Evolutionary conservation across 2,888 invertebrate species (phyloP).

Genomic region (Cyaniris semiargus): DNA sequence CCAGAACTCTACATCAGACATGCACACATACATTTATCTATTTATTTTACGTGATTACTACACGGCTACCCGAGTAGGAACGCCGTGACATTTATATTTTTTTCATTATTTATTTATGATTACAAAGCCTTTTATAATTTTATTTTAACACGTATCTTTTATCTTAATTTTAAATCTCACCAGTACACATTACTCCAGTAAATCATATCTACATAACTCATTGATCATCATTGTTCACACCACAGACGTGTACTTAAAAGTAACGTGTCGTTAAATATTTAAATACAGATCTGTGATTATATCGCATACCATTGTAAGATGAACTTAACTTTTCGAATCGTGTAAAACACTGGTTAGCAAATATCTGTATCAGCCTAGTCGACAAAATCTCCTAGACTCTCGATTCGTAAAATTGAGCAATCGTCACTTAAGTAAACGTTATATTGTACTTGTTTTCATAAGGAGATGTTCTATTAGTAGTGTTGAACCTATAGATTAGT

Average conservation of each 20-base stretch:
- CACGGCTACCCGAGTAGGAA: slow-evolving; percentile 19
- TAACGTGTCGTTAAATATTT: neutral
- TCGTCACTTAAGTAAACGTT: slow-evolving; percentile 67
- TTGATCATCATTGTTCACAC: neutral
- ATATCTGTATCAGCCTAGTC: slow-evolving; percentile 25
- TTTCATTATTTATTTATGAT: slow-evolving; percentile 29
- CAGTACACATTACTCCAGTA: slow-evolving; percentile 13
- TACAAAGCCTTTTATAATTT: slow-evolving; percentile 32
- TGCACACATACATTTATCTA: slow-evolving; percentile 60
- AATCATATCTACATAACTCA: slow-evolving; percentile 20
- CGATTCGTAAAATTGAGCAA: slow-evolving; percentile 73
- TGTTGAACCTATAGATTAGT: slow-evolving; percentile 38
- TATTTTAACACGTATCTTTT: slow-evolving; percentile 28
- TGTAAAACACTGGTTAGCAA: slow-evolving; percentile 23
- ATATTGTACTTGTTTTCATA: slow-evolving; percentile 71
- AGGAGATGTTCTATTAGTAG: slow-evolving; percentile 51
- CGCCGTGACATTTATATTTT: slow-evolving; percentile 28
- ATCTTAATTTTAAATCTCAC: slow-evolving; percentile 6
- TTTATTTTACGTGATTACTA: slow-evolving; percentile 32
- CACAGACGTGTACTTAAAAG: neutral
- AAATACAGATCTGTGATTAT: neutral
- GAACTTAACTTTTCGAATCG: slow-evolving; percentile 23
- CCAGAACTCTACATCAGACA: slow-evolving; percentile 43
- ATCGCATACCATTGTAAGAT: slow-evolving; percentile 14
- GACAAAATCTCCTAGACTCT: slow-evolving; percentile 36